A percentile compares a stretch with the other conserved stretches of the same genome.
Evolutionary conservation across 2,797 vertebrate species (phyloP).

Genomic region (Fundulus diaphanus): DNA sequence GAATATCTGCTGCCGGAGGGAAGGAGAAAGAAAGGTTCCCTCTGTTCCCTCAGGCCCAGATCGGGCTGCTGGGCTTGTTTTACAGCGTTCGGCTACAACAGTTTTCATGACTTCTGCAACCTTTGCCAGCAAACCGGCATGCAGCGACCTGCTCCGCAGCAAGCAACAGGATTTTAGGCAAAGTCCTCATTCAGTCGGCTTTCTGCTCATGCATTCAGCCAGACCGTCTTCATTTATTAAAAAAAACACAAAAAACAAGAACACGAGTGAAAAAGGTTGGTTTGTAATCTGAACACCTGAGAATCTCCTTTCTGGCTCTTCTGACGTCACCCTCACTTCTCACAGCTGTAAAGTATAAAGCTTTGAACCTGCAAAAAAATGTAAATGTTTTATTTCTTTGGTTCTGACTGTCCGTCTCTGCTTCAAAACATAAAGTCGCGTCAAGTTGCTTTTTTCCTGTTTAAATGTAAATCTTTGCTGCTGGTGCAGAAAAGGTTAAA

Average conservation of each 20-base stretch:
- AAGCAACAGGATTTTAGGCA: no score
- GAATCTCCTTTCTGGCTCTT: neutral
- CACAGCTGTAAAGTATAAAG: neutral
- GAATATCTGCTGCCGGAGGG: constrained; percentile 51
- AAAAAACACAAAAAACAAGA: no score
- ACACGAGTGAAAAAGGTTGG: neutral
- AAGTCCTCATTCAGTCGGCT: no score
- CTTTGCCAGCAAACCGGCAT: neutral
- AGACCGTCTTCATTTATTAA: neutral
- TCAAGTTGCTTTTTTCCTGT: neutral
- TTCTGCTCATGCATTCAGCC: no score
- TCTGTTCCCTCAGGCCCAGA: constrained; percentile 51
- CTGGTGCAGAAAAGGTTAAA: neutral
- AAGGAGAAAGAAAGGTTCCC: constrained; percentile 41
- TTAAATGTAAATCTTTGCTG: neutral
- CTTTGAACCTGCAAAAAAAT: neutral
- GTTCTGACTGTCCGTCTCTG: neutral
- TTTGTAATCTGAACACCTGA: neutral
- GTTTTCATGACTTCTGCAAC: constrained; percentile 28
- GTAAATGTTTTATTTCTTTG: neutral
- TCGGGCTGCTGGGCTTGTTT: constrained; percentile 8
- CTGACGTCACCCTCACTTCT: neutral
- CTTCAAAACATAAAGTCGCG: neutral
- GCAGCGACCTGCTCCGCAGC: neutral
- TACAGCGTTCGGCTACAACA: constrained; percentile 1